phyloP scores from a whole-genome alignment of 1,140 invertebrate species.

The Coptotermes formosanus region DNA sequence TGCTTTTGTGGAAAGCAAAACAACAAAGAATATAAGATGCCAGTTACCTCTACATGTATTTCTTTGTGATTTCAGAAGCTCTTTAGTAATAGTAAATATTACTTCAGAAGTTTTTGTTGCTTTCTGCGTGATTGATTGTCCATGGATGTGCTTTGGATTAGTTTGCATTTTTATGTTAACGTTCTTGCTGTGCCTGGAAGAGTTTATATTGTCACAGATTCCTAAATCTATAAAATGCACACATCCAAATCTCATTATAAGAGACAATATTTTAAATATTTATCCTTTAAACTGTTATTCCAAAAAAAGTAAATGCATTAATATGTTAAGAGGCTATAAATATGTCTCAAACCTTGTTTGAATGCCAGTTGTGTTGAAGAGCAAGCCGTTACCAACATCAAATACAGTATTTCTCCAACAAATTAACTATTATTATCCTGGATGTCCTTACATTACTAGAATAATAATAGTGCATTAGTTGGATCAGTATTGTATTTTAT shows the following conservation, averaged over 20 bases:
- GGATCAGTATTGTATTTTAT: too few relatives aligned
- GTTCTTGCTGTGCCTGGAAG: not conserved
- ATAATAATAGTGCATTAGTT: too few relatives aligned
- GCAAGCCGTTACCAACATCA: too few relatives aligned
- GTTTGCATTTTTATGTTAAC: not conserved
- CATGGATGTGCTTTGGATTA: not conserved
- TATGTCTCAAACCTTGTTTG: not conserved
- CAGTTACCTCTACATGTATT: not conserved
- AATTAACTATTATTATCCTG: too few relatives aligned
- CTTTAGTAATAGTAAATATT: conserved; percentile 18
- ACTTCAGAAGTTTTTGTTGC: conserved; percentile 20
- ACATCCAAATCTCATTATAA: not conserved
- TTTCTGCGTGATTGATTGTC: not conserved
- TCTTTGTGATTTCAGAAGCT: conserved; percentile 20
- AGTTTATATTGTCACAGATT: not conserved
- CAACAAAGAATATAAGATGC: not conserved
- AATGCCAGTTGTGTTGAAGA: too few relatives aligned
- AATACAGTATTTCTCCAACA: too few relatives aligned
- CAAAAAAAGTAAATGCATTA: not conserved
- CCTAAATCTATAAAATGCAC: not conserved
- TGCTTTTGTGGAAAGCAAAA: conserved; percentile 6
- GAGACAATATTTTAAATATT: not conserved
- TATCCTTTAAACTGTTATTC: not conserved
- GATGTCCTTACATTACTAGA: too few relatives aligned
- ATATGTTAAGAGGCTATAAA: not conserved